Base-by-base conservation (phyloP, 1,140 invertebrate species). In the Meloidogyne hapla region DNA sequence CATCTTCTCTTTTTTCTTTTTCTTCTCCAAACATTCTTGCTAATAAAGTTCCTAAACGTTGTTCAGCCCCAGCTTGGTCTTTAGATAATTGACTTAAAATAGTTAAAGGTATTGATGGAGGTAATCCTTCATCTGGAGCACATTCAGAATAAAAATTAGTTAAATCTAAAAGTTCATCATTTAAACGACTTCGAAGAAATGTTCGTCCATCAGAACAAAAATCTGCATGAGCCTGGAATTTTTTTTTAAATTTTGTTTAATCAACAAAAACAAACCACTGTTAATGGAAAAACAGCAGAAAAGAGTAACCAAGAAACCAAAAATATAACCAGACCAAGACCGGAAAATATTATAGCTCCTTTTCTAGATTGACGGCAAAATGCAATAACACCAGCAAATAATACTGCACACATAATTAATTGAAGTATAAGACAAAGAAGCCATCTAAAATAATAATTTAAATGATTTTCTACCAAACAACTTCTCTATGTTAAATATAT, bases 291-390 rank as follows among this genome's bases (percentile, higher is more conserved):
- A 33, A 78, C 70, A 42, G 79, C 21, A 15, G 81, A 83, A 48
- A 82, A 81, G 9, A 82, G 56, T 18, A 77, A 61, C 81, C 81
- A 82, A 21, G 81, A 38, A 18, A 82, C 63, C 18, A 82, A 21
- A 66, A 82, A 82, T 10, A 83, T 77, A 42, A 82, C 81, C 56
- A 82, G 42, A 21, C 81, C 81, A 6, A 83, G 65, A 23, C 74
- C 81, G 28, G 71, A 77, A 66, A 82, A 82, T 13, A 77, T 61
- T 33, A 82, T 70, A 28, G 78, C 66, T 33, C 79, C 81, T 62
- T 71, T 78, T 15, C 76, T 48, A 40, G 77, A 80, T 45, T 83
- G 66, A 13, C 74, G 74, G 68, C 81, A 82, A 67, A 82, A 81
- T 13, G 81, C 75, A 5, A 83, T 65, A 26, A 81, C 81, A 23